Evolutionary conservation across 1,140 invertebrate genomes (phyloP).

Genomic region (Chrysopa pallens): DNA sequence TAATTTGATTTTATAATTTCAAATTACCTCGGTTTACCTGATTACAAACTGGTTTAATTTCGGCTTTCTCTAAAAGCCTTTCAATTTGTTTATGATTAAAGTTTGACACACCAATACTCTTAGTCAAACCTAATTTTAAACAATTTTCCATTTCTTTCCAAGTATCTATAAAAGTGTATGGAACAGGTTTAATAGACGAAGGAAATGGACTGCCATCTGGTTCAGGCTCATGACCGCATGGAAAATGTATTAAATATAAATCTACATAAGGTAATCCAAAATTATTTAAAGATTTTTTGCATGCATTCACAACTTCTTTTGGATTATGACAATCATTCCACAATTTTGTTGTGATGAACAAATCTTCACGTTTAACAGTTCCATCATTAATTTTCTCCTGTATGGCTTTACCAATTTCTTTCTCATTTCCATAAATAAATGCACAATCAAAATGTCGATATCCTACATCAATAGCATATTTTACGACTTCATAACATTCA

Average conservation of each 20-base stretch:
- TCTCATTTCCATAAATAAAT: constrained; percentile 41
- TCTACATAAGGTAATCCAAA: constrained; percentile 46
- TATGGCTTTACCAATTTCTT: constrained; percentile 46
- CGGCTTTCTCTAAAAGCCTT: constrained; percentile 35
- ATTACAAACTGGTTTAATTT: constrained; percentile 44
- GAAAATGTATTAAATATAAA: constrained; percentile 54
- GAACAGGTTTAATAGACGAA: constrained; percentile 19
- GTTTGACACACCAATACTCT: constrained; percentile 53
- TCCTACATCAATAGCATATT: constrained; percentile 34
- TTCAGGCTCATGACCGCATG: constrained; percentile 20
- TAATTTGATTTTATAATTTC: constrained; percentile 23
- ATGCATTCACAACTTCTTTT: constrained; percentile 18
- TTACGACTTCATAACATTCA: constrained; percentile 30
- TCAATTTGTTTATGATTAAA: constrained; percentile 47
- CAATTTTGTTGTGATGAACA: constrained; percentile 33
- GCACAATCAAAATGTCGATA: constrained; percentile 43
- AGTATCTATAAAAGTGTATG: constrained; percentile 33
- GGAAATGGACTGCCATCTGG: constrained; percentile 11
- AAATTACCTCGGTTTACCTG: constrained; percentile 26
- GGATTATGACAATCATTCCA: constrained; percentile 17
- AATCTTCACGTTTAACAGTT: constrained; percentile 36
- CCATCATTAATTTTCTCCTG: constrained; percentile 37
- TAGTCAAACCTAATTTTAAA: constrained; percentile 35
- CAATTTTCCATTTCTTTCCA: constrained; percentile 63
- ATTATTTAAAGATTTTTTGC: constrained; percentile 27